Base-by-base conservation (phyloP, 1,140 invertebrate species). In the Monomorium pharaonis region DNA sequence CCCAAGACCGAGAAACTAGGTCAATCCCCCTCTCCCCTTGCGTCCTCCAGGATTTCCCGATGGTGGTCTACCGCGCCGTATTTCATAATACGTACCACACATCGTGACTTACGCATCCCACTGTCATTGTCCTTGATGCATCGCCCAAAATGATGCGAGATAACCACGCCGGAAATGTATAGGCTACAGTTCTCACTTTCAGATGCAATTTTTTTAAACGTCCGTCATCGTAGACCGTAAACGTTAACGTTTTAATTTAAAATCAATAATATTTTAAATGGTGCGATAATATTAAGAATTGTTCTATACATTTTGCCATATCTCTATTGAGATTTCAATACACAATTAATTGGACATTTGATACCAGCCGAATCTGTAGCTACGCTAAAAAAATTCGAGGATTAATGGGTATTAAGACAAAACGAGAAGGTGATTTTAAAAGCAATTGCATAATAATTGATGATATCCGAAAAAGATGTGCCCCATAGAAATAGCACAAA, bases 31-130 rank as follows among this genome's bases (percentile, higher is more conserved):
- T n/a, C 9, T 21, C 21, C 62, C 33, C 30, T 18, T 30, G n/a
- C 9, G 72, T 80, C 74, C 76, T 63, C 84, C 74, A 51, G 84
- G 51, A 86, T 69, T 86, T 86, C 37, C 70, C 86, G 42, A 12
- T 33, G 30, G 27, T 69, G 60, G 62, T 51, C 44, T 42, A 77
- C 37, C 10, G 16, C 6, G 3, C 1, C n/a, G 63, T 60, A 58
- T 30, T 72, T 87, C 44, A 37, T 27, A 58, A 51, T 14, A 54
- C 63, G 5, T 30, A 49, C 69, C 77, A 70, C 77, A 65, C 44
- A n/a, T n/a, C n/a, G 21, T 69, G 5, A 80, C 44, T 80, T 54
- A 74, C 51, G 78, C 65, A 72, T 44, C 24, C 5, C 12, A 21
- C 10, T 21, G 44, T 21, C 58, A 27, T 37, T 51, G 78, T 58